phyloP scores from a whole-genome alignment of 2,113 vertebrate species.

The Nesoenas mayeri region DNA sequence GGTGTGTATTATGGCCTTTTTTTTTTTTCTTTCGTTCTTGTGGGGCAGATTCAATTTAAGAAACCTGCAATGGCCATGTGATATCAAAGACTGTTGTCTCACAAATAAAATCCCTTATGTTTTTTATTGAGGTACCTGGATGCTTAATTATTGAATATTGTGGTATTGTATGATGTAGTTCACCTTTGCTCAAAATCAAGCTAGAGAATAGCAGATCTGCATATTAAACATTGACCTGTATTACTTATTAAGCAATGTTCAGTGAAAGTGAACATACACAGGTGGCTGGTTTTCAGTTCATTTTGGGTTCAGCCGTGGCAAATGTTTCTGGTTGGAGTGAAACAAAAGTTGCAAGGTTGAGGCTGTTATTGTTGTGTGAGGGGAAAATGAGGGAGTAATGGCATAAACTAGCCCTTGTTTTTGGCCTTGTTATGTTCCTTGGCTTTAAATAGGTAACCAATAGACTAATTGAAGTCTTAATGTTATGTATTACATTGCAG shows the following conservation, averaged over 20 bases:
- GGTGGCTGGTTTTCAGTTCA: neutral
- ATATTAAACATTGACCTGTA: neutral
- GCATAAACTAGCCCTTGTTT: neutral
- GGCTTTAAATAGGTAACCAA: neutral
- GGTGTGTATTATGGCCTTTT: conserved; percentile 72
- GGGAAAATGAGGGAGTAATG: neutral
- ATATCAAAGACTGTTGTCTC: neutral
- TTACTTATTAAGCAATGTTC: neutral
- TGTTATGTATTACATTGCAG: conserved; percentile 68
- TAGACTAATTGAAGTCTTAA: neutral
- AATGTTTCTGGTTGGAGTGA: neutral
- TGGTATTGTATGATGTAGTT: neutral
- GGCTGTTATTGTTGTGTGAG: neutral
- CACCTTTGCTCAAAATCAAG: neutral
- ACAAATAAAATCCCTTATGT: neutral
- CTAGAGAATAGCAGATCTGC: neutral
- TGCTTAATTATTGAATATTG: neutral
- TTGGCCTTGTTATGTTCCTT: neutral
- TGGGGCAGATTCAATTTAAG: neutral
- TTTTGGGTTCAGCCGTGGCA: neutral
- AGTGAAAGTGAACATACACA: neutral
- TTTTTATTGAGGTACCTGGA: neutral
- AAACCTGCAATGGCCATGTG: neutral
- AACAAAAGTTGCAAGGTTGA: neutral
- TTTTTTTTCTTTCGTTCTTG: neutral